Evolutionary conservation across 2,888 invertebrate species (phyloP).

Genomic region (Pseudolycoriella hygida): DNA sequence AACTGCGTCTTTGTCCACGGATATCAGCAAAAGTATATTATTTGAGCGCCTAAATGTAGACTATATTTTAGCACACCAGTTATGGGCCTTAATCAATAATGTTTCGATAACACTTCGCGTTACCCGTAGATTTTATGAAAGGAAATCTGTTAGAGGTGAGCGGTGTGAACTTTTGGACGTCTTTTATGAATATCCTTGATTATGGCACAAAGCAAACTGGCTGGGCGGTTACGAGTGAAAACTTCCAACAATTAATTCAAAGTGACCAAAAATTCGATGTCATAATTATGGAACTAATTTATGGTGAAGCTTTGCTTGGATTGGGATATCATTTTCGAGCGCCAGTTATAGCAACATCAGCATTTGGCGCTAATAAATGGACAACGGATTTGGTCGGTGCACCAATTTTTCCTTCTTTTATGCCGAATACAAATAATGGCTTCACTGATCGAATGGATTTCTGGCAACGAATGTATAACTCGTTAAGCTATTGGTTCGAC

Average conservation of each 20-base stretch:
- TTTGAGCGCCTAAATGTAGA: too few relatives aligned
- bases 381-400: slow-evolving; percentile 5
- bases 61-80: too few relatives aligned
- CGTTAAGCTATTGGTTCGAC: slow-evolving; percentile 14
- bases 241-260: slow-evolving; percentile 7
- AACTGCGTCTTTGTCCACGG: too few relatives aligned
- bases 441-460: slow-evolving; percentile 14
- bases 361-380: slow-evolving; percentile 7
- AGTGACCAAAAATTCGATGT: slow-evolving; percentile 15
- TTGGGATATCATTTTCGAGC: slow-evolving; percentile 14
- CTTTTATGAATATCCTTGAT: too few relatives aligned
- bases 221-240: not conserved
- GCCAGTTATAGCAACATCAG: slow-evolving; percentile 12
- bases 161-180: too few relatives aligned
- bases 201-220: slow-evolving; percentile 2
- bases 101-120: too few relatives aligned
- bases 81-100: too few relatives aligned
- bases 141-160: too few relatives aligned
- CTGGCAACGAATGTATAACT: slow-evolving; percentile 14
- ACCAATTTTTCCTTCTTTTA: slow-evolving; percentile 4
- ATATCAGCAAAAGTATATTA: too few relatives aligned
- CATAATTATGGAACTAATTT: slow-evolving; percentile 12
- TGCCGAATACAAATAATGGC: not conserved
- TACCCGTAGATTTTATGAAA: too few relatives aligned
- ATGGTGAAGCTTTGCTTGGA: slow-evolving; percentile 15